Evolutionary conservation across 2,888 invertebrate genomes (phyloP), one percentile per base, ranked within the genome.

Genomic region (Dolomedes plantarius): DNA sequence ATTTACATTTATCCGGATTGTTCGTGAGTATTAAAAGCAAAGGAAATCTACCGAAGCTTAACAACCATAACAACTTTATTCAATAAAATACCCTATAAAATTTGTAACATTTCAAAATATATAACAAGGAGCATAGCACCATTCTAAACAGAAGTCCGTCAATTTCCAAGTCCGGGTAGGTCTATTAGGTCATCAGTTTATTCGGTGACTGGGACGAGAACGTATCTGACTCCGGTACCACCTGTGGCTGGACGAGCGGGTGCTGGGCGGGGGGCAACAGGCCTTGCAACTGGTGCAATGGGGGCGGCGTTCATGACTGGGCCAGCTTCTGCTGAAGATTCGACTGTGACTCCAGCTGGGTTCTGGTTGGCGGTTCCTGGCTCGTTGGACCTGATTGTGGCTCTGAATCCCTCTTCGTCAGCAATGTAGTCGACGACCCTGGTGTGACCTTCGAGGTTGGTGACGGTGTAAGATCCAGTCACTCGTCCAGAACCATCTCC

Each of bases 391-490:
- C 71, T 23, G 67, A 89, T 72, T 11, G 67, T 73, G 41, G 89
- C 89, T 23, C 89, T 28, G 88, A 87, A 89, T 23, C 89, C 89
- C 27, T 71, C 83, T 16, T 72, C 88, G 41, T 89, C 89, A n/a
- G 89, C 89, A 16, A 89, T 73, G 83, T 89, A 89, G 23, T 89
- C 88, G 27, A 89, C 89, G 7, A 87, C 62, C 16, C 89, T 62
- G 39, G 67, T 71, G 62, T 88, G 89, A 13, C 89, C 89, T 23
- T 89, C 88, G 5, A 88, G 73, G 29, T 88, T 85, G 69, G 73
- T 81, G 72, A 88, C 75, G 29, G 85, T 86, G 82, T 89, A 89
- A 11, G 85, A 87, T 27, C 89, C 89, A 0, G 78, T 75, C 7
- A 89, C 88, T n/a, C 85, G 56, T n/a, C 89, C 89, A 11, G 68